Conservation (phyloP, 2,888 invertebrate species). For the Acanthosepion pharaonis region DNA sequence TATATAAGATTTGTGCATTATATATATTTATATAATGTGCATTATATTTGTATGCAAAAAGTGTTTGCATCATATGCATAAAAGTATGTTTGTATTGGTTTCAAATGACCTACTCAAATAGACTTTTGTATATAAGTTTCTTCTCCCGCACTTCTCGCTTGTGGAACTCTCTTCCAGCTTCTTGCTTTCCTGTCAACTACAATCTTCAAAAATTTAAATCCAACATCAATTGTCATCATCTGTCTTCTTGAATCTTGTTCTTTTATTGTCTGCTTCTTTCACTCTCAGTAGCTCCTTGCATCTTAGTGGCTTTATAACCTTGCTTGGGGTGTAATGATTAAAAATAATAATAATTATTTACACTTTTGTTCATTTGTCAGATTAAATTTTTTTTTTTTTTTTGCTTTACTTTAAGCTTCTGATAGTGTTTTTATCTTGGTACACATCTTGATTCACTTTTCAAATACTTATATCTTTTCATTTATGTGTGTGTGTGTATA, state of each 20-base stretch:
- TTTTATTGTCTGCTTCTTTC: too few relatives aligned
- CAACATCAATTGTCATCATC: too few relatives aligned
- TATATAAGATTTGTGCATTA: neutral
- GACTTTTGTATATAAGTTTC: neutral
- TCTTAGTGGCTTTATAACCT: too few relatives aligned
- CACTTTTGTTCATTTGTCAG: neutral
- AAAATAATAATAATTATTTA: neutral
- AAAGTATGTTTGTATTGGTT: neutral
- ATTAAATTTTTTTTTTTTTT: neutral
- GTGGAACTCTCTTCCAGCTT: too few relatives aligned
- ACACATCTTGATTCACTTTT: neutral
- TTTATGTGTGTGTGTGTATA: neutral
- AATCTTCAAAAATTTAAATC: too few relatives aligned
- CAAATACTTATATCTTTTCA: neutral
- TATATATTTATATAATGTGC: neutral
- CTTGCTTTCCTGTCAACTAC: too few relatives aligned
- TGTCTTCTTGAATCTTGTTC: too few relatives aligned
- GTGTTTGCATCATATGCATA: conserved; percentile 2
- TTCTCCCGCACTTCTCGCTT: neutral
- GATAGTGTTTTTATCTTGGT: neutral
- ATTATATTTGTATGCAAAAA: neutral
- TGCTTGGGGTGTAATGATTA: too few relatives aligned
- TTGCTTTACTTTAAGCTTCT: neutral
- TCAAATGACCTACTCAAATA: neutral
- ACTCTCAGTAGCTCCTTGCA: too few relatives aligned